These are phyloP conservation scores for Esox lucius DNA, from an alignment of 2,797 vertebrate genomes.

Conservation along the genomic window DNA sequence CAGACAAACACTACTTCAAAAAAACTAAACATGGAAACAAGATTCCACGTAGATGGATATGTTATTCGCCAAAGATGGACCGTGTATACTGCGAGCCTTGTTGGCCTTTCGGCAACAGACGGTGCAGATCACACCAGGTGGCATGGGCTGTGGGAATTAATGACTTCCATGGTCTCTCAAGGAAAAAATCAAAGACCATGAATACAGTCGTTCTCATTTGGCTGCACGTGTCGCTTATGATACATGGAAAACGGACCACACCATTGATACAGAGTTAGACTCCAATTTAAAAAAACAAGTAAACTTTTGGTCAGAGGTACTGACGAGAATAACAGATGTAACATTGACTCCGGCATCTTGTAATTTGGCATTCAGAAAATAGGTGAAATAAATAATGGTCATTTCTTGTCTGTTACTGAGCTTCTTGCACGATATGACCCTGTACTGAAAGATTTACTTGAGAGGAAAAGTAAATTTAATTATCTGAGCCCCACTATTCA, in stretches of 20 bases:
- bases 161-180: constrained; percentile 4
- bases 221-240: constrained; percentile 1
- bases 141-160: background rate
- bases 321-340: background rate
- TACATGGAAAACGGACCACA: background rate
- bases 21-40: background rate
- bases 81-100: background rate
- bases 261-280: background rate
- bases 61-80: background rate
- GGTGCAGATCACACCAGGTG: background rate
- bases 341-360: no score
- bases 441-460: background rate
- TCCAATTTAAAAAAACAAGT: background rate
- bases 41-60: background rate
- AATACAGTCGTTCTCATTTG: background rate
- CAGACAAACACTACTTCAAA: background rate
- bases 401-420: constrained; percentile 5
- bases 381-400: background rate
- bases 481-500: constrained; percentile 1
- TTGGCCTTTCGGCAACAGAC: constrained; percentile 4
- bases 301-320: background rate
- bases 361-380: constrained; percentile 6
- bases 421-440: background rate
- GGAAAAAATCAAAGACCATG: constrained; percentile 1
- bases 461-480: background rate